These are phyloP conservation scores for Siniperca chuatsi DNA, from an alignment of 2,113 vertebrate species.

Conservation along the genomic window DNA sequence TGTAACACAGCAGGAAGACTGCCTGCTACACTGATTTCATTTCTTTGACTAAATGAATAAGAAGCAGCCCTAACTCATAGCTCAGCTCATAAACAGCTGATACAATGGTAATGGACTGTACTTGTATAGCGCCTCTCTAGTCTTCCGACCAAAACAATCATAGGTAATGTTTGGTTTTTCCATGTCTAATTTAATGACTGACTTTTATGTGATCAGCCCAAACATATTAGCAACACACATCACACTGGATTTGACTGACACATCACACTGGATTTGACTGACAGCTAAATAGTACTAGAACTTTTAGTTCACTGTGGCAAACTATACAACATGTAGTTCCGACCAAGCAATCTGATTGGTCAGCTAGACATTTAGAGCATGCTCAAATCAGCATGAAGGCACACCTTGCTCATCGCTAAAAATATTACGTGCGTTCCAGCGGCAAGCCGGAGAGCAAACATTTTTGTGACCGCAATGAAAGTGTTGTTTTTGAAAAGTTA, in stretches of 20 bases:
- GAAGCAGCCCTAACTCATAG: conserved; percentile 5
- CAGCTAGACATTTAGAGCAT: too few species aligned
- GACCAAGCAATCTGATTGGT: too few species aligned
- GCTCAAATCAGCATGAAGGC: too few species aligned
- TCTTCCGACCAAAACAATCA: too few species aligned
- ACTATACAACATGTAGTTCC: too few species aligned
- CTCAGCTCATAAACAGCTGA: neutral
- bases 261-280: neutral
- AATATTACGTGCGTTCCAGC: too few species aligned
- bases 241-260: neutral
- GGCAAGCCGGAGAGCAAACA: too few species aligned
- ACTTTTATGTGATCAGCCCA: neutral
- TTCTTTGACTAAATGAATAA: conserved; percentile 31
- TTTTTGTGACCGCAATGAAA: too few species aligned
- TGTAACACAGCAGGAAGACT: conserved; percentile 4
- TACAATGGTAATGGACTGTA: too few species aligned
- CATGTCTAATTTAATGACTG: neutral
- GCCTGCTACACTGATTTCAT: neutral
- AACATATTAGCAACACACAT: conserved; percentile 1
- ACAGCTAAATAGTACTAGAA: conserved; percentile 8
- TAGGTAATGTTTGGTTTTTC: neutral
- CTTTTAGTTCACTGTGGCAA: neutral
- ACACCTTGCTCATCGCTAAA: too few species aligned
- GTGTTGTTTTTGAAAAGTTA: too few species aligned
- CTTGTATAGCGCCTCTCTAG: too few species aligned